Base-by-base conservation (phyloP, 2,797 vertebrate species). In the Enteromius mattozi region DNA sequence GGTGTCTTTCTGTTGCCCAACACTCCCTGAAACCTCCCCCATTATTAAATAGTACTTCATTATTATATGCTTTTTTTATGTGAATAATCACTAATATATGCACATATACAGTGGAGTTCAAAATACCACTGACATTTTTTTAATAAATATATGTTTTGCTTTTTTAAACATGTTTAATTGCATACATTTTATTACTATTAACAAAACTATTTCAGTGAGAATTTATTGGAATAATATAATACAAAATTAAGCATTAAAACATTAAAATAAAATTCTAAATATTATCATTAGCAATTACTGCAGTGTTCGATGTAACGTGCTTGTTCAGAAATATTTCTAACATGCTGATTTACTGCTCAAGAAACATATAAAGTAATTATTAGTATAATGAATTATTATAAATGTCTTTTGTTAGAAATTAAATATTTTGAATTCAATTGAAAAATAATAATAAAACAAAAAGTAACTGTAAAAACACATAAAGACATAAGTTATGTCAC, bases 1-100 rank as follows among this genome's bases (percentile, higher is more conserved):
- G 3, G 47, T 63, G 40, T 17, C 9, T 78, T 74, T 30, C 88
- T 84, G 59, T 59, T 77, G 70, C 81, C 72, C 33, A 84, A 77
- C 10, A 81, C 42, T 81, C 65, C 66, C 72, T 78, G 72, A 51
- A 79, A 79, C 33, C 27, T 84, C 51, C 56, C 56, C 56, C 3
- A 59, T 59, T 59, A 24, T 59, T 24, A 59, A 59, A 24, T 24
- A 24, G 9, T 13, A 12, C n/a, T 59, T 59, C 56, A 59, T 24
- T 59, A 59, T 59, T 59, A 24, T 24, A 59, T 59, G 56, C n/a
- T 24, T 24, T 59, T 59, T 27, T 42, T 42, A 42, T 24, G 17
- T n/a, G 21, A 13, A 9, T 56, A n/a, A 56, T 35, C 12, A 35
- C 27, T 35, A 51, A 13, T n/a, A 21, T 30, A 4, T 30, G 24